Evolutionary conservation across 2,888 invertebrate genomes (phyloP), one percentile per base, ranked within the genome.

Genomic region (Xiphydria camelus): DNA sequence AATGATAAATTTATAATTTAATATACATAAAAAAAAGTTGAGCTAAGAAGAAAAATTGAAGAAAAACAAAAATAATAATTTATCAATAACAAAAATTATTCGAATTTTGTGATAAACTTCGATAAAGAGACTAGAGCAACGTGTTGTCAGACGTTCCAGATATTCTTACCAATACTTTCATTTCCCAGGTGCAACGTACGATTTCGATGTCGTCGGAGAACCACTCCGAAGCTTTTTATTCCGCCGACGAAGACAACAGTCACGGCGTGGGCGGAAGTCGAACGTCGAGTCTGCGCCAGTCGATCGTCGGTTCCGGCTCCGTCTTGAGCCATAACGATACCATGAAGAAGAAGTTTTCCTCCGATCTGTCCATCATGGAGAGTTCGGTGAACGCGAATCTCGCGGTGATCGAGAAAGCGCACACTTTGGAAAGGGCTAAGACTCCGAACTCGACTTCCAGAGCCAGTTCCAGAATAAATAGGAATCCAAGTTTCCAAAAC

Each of bases 161-260:
- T 4, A 12, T 26, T 10, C 4, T 26, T 12, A 26, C 26, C 9
- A 6, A n/a, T n/a, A n/a, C n/a, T 39, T 10, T 15, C 14, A 36
- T 12, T 44, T 47, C 53, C 12, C 47, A 78, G 73, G 87, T 86
- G 0, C 90, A 91, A 74, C 80, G 93, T 61, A 91, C 93, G 0
- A 86, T 89, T 66, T 93, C 92, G 0, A 85, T 93, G 70, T 90
- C 90, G 1, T 91, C 91, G 48, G 92, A 93, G 73, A 93, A 93
- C 73, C 91, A 90, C 62, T 91, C 91, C 0, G 94, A 94, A 76
- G 88, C 89, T 39, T 95, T 94, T 76, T 94, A 91, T 71, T 94
- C 94, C 0, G 94, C 94, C 0, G 94, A 94, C 66, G 94, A 95
- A 76, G 94, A 94, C 59, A 82, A 88, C 61, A 79, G 80, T 58